Evolutionary conservation across 2,888 invertebrate species (phyloP).

Genomic region (Acrobeloides nanus): DNA sequence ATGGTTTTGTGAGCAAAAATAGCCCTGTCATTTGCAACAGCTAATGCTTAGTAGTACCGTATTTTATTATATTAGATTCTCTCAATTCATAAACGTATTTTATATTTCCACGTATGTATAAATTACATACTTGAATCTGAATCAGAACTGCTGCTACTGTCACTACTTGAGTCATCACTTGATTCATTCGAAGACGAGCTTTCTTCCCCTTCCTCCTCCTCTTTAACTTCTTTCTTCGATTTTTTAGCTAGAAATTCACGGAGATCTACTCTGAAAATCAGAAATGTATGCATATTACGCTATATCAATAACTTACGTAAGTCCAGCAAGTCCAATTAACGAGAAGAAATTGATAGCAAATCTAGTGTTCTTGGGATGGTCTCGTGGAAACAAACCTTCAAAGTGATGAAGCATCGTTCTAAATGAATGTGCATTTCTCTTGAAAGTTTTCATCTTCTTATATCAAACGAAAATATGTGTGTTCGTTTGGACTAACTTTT

Average conservation of each 20-base stretch:
- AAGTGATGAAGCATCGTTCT: constrained; percentile 54
- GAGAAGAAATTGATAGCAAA: constrained; percentile 98
- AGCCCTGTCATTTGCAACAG: too few relatives aligned
- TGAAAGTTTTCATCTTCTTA: too few relatives aligned
- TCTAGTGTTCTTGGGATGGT: constrained; percentile 88
- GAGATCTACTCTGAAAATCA: constrained; percentile 39
- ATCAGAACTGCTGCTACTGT: constrained; percentile 12
- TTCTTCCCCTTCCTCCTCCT: constrained; percentile 15
- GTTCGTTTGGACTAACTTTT: too few relatives aligned
- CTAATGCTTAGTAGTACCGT: too few relatives aligned
- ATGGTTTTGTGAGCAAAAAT: too few relatives aligned
- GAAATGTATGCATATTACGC: too few relatives aligned
- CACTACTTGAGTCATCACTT: constrained; percentile 10
- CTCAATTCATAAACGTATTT: too few relatives aligned
- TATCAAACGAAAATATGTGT: too few relatives aligned
- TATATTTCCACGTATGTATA: too few relatives aligned
- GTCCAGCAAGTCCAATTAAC: constrained; percentile 86
- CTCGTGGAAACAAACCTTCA: constrained; percentile 83
- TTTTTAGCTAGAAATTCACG: constrained; percentile 42
- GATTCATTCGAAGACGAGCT: constrained; percentile 15
- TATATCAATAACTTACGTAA: constrained; percentile 67
- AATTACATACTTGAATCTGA: too few relatives aligned
- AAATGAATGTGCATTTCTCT: too few relatives aligned
- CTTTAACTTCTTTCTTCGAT: constrained; percentile 28
- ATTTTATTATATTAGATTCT: too few relatives aligned